Conservation (phyloP, 1,140 invertebrate species). For the Colletes latitarsis region DNA sequence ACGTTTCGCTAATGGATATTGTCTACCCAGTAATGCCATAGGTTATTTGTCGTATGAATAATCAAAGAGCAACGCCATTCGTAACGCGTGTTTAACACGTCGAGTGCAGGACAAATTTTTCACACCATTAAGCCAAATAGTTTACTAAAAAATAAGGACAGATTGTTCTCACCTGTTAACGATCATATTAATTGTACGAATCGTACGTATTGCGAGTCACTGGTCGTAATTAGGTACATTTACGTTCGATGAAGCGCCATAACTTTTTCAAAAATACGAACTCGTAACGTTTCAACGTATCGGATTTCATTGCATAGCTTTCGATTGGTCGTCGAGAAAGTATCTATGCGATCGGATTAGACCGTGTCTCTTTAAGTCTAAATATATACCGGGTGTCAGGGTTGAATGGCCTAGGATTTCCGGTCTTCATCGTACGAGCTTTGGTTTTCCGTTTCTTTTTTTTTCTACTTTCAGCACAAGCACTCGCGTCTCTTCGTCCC, state of each 20-base stretch:
- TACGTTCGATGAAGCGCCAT: background rate
- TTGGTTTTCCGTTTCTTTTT: conserved; percentile 64
- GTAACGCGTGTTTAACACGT: background rate
- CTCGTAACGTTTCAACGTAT: background rate
- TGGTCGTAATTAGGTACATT: background rate
- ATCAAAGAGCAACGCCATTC: background rate
- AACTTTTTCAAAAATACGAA: background rate
- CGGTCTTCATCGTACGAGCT: conserved; percentile 72
- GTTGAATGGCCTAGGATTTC: conserved; percentile 80
- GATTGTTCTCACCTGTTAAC: too few species aligned
- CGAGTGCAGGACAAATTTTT: too few species aligned
- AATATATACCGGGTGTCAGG: conserved; percentile 72
- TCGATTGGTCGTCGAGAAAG: conserved; percentile 11
- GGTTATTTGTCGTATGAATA: conserved; percentile 19
- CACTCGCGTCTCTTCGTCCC: conserved; percentile 48
- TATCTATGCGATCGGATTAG: conserved; percentile 67
- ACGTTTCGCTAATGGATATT: conserved; percentile 37
- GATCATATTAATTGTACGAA: too few species aligned
- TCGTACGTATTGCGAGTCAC: too few species aligned
- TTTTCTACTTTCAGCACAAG: conserved; percentile 57
- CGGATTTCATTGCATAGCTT: background rate
- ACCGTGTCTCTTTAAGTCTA: conserved; percentile 76
- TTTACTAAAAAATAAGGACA: too few species aligned
- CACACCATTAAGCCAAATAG: too few species aligned
- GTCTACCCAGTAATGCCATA: background rate